Conservation (phyloP, 2,113 vertebrate genomes). For the Elephantulus edwardii region DNA sequence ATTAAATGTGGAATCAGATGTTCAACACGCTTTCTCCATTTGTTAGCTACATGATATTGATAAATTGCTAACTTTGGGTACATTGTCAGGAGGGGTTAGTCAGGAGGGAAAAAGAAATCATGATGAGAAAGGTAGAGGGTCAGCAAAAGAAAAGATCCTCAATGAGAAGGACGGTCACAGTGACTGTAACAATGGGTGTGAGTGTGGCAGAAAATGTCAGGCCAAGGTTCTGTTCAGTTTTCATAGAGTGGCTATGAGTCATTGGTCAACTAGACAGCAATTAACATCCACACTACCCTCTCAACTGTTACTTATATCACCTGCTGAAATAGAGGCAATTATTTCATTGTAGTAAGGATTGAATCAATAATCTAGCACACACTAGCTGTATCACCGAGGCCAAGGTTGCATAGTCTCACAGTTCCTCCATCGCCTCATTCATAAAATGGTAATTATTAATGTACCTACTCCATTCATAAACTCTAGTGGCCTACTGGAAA, state of each 20-base stretch:
- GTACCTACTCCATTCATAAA: background rate
- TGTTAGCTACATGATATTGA: background rate
- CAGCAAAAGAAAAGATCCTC: too few relatives aligned
- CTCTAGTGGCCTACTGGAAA: too few relatives aligned
- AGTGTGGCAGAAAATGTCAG: too few relatives aligned
- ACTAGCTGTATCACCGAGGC: background rate
- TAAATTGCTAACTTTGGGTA: background rate
- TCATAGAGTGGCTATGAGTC: too few relatives aligned
- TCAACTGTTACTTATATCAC: background rate
- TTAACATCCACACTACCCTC: too few relatives aligned
- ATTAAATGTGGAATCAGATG: background rate
- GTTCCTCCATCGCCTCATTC: background rate
- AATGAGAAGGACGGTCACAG: too few relatives aligned
- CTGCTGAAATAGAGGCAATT: background rate
- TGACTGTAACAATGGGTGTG: too few relatives aligned
- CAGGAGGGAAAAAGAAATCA: too few relatives aligned
- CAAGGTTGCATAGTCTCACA: background rate
- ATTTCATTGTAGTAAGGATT: background rate
- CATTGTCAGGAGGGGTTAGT: too few relatives aligned
- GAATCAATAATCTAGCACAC: background rate
- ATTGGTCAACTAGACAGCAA: too few relatives aligned
- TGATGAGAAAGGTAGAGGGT: too few relatives aligned
- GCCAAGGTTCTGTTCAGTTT: too few relatives aligned
- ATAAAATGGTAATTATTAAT: background rate
- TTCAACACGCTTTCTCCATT: background rate